Evolutionary conservation across 2,888 invertebrate genomes (phyloP), one percentile per base, ranked within the genome.

Genomic region (Cynaeus angustus): DNA sequence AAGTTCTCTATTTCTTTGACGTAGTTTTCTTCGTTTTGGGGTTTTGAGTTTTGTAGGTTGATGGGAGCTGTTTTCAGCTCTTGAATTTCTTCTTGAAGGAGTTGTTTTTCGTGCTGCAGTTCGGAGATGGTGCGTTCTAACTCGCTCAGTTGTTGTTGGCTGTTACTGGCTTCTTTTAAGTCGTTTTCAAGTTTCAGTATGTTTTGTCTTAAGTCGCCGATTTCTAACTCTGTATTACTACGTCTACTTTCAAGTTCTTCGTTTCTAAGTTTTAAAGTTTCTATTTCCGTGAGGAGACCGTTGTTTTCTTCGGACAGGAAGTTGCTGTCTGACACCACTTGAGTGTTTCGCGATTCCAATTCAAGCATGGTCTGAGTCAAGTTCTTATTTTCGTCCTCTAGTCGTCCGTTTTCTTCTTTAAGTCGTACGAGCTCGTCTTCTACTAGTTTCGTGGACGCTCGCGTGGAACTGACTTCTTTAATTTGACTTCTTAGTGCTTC

Each of bases 61-160:
- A 84, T 52, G 0, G 84, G 84, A 0, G 82, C 75, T 0, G 79
- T 83, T 72, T 84, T 85, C 26, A 85, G 70, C 72, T 85, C 85
- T 55, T 83, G 81, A 9, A 85, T 76, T 74, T 85, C 84, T 64
- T 85, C 85, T 37, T 79, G 78, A 1, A 84, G 73, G 3, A 85
- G 74, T 66, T 84, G 83, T 46, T 80, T 82, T 66, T 85, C 85
- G 73, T 83, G 82, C 41, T 75, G 37, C 7, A 84, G 66, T 66
- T 84, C 84, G 46, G 70, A 80, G 38, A 81, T 81, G 16, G 83
- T 83, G 14, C 78, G 71, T 66, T 85, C 84, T 12, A 82, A 50
- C 61, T 83, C 83, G 7, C 33, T 65, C 46, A 84, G 73, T 69
- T 83, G 81, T 1, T 58, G 70, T 73, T 82, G 79, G 7, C 79